These are phyloP conservation scores for Drosophila formosana DNA, from an alignment of 2,888 invertebrate species.

Conservation along the genomic window DNA sequence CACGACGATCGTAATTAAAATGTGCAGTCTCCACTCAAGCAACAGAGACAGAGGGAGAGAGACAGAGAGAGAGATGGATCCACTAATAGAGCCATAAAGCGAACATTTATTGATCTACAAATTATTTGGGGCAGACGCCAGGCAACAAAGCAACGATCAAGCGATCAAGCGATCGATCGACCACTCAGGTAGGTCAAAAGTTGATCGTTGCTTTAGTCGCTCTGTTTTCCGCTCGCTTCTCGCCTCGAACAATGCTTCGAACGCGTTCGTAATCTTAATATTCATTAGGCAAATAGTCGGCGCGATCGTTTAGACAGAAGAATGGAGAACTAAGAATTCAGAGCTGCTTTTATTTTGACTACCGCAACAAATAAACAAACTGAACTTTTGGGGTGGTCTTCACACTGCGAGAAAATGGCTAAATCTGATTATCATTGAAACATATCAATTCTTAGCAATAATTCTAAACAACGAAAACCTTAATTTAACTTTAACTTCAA, in stretches of 20 bases:
- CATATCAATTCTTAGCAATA: no score
- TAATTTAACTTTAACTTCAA: no score
- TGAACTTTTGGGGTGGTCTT: slow-evolving; percentile 67
- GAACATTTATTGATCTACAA: slow-evolving; percentile 83
- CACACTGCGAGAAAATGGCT: neutral
- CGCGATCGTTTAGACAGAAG: slow-evolving; percentile 35
- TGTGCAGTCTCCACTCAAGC: slow-evolving; percentile 21
- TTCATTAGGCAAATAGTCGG: slow-evolving; percentile 73
- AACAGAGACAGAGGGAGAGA: slow-evolving; percentile 18
- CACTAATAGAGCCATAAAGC: slow-evolving; percentile 84
- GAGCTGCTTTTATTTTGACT: slow-evolving; percentile 45
- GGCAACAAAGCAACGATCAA: slow-evolving; percentile 6
- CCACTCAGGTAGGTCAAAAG: slow-evolving; percentile 47
- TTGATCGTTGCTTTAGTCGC: slow-evolving; percentile 32
- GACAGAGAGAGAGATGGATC: slow-evolving; percentile 29
- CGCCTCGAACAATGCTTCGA: slow-evolving; percentile 27
- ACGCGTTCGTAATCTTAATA: slow-evolving; percentile 71
- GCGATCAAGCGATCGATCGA: neutral
- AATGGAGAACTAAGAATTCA: slow-evolving; percentile 6
- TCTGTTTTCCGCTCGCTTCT: neutral
- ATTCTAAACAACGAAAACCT: no score
- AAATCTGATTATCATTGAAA: no score
- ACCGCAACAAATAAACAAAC: slow-evolving; percentile 58
- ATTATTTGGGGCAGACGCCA: slow-evolving; percentile 74
- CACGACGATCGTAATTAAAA: slow-evolving; percentile 64